Evolutionary conservation across 2,113 vertebrate species (phyloP).

Genomic region (Sinosuthora webbiana): DNA sequence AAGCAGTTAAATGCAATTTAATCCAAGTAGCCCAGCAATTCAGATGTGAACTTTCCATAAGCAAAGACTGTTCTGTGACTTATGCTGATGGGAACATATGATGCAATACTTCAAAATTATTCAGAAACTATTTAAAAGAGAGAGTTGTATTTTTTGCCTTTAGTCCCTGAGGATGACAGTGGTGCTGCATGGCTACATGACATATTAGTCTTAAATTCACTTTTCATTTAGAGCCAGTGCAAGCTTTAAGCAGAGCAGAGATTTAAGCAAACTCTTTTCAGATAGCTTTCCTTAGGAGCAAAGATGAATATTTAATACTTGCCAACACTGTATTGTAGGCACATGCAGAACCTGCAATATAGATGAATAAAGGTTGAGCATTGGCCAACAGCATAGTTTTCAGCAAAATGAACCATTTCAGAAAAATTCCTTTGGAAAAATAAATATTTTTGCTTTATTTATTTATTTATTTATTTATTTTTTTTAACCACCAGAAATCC

Average conservation of each 20-base stretch:
- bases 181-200: not conserved
- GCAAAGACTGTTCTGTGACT: not conserved
- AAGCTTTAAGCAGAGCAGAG: not conserved
- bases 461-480: no score
- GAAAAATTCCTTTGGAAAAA: not conserved
- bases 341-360: not conserved
- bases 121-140: slow-evolving; percentile 6
- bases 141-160: not conserved
- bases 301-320: not conserved
- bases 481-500: not conserved
- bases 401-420: not conserved
- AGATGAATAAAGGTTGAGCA: not conserved
- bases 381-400: not conserved
- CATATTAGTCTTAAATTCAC: not conserved
- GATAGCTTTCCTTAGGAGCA: not conserved
- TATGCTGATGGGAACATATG: not conserved
- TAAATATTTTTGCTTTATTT: not conserved
- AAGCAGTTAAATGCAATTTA: slow-evolving; percentile 26
- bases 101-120: not conserved
- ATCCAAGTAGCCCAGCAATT: slow-evolving; percentile 27
- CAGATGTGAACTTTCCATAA: slow-evolving; percentile 18
- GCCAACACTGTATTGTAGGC: not conserved
- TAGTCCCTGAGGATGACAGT: not conserved
- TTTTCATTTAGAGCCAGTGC: not conserved
- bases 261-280: not conserved